Conservation (phyloP, 2,797 vertebrate species). For the Cuculus canorus region DNA sequence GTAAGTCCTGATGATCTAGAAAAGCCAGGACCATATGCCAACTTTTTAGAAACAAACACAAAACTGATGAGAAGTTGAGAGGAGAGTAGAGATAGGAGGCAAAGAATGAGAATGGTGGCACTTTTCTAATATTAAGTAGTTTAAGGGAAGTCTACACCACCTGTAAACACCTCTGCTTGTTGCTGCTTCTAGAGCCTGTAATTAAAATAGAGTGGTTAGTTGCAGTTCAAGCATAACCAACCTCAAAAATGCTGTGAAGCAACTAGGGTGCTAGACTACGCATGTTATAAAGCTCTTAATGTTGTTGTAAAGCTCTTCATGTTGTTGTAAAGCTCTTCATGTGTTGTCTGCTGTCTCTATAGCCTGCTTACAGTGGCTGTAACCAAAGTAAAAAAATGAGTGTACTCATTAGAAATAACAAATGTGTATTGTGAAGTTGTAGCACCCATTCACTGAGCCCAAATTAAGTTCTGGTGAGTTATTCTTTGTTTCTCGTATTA, state of each 20-base stretch:
- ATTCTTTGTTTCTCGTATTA: background rate
- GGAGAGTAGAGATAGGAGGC: background rate
- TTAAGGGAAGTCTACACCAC: background rate
- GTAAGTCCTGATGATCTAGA: background rate
- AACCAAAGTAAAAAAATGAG: background rate
- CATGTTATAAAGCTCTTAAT: background rate
- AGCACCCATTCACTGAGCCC: background rate
- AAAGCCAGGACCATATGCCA: background rate
- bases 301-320: background rate
- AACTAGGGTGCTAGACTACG: background rate
- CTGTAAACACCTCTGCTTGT: slow-evolving; percentile 43
- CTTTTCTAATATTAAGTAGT: background rate
- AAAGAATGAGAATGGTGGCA: background rate
- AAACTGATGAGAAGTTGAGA: background rate
- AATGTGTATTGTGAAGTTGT: background rate
- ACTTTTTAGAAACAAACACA: background rate
- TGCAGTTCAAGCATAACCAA: slow-evolving; percentile 56
- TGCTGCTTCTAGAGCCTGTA: slow-evolving; percentile 48
- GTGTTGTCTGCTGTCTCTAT: background rate
- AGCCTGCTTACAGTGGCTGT: background rate
- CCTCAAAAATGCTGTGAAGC: slow-evolving; percentile 33
- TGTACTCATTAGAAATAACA: background rate
- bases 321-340: background rate
- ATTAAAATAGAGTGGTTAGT: slow-evolving; percentile 54
- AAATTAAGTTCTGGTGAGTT: background rate